Evolutionary conservation across 2,797 vertebrate species (phyloP), one percentile per base, ranked within the genome.

Genomic region (Pogoniulus pusillus): DNA sequence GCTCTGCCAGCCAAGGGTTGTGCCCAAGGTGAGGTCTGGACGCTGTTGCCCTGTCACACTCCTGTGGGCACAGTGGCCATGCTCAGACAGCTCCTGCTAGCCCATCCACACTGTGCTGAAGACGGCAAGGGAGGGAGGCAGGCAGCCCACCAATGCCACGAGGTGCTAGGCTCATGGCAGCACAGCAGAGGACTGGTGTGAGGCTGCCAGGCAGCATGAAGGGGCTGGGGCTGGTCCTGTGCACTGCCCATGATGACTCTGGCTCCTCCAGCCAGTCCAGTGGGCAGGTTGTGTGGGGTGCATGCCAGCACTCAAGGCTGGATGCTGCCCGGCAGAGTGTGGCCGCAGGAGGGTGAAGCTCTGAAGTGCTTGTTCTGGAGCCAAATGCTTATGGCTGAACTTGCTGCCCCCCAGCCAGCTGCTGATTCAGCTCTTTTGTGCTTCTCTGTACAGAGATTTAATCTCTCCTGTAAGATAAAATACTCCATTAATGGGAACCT

Each of bases 251-350:
- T 8, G 76, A 32, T 26, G 59, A 30, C 4, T 6, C 43, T 0
- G 11, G 79, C 54, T 55, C 34, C n/a, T 35, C 12, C 0, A 1
- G 51, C 70, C 4, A 0, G 5, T 41, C 51, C 0, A 0, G 37
- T 4, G 68, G 75, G 13, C 4, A 10, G 2, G 34, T 35, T 54
- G 53, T 29, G 53, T 54, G 53, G 53, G 27, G 2, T 4, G 29
- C 1, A n/a, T 3, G 26, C 47, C 7, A 12, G 37, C 2, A 2
- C 66, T 14, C 1, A 1, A 75, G 20, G 11, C 74, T 34, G 60
- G 80, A 2, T 4, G 5, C 5, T 35, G 69, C 62, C 90, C 4
- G 29, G 51, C 10, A 10, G 17, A 47, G 64, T 0, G 3, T 4
- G 23, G 71, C 59, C 3, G 7, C 27, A 3, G 87, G 81, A 69